These are phyloP conservation scores for Etheostoma cragini DNA, from an alignment of 2,113 vertebrate species.

Conservation along the genomic window DNA sequence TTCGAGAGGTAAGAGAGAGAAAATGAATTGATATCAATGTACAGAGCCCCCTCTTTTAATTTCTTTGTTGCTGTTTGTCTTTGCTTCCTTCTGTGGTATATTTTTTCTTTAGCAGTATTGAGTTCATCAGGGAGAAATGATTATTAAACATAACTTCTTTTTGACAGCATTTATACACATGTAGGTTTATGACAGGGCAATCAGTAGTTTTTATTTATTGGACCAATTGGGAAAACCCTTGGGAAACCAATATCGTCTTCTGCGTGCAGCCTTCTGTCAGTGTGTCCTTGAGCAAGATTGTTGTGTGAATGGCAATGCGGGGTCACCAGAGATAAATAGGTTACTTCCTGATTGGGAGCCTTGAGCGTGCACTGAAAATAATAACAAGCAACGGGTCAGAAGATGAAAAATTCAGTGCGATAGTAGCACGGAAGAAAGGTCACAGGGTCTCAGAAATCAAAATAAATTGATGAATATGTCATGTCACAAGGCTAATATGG, in stretches of 20 bases:
- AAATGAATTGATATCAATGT: slow-evolving; percentile 31
- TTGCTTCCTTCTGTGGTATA: too few relatives aligned
- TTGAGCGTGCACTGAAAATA: slow-evolving; percentile 6
- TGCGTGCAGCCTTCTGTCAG: neutral
- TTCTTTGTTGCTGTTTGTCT: neutral
- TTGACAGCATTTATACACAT: neutral
- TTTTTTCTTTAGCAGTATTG: neutral
- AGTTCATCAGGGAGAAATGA: too few relatives aligned
- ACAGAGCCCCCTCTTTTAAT: neutral
- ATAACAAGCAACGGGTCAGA: slow-evolving; percentile 24
- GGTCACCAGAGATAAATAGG: slow-evolving; percentile 39
- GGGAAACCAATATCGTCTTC: neutral
- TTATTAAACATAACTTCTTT: neutral
- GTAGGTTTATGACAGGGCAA: neutral
- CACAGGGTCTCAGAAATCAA: neutral
- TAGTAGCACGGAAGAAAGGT: neutral
- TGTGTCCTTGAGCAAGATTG: slow-evolving; percentile 7
- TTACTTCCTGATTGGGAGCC: slow-evolving; percentile 13
- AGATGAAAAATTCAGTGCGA: slow-evolving; percentile 1
- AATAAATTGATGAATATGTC: neutral
- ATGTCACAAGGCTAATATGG: neutral
- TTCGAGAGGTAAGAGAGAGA: slow-evolving; percentile 11
- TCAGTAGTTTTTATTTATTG: neutral
- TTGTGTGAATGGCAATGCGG: slow-evolving; percentile 11
- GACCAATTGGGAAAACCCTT: neutral